Evolutionary conservation across 1,140 invertebrate genomes (phyloP).

Genomic region (Heliconius himera): DNA sequence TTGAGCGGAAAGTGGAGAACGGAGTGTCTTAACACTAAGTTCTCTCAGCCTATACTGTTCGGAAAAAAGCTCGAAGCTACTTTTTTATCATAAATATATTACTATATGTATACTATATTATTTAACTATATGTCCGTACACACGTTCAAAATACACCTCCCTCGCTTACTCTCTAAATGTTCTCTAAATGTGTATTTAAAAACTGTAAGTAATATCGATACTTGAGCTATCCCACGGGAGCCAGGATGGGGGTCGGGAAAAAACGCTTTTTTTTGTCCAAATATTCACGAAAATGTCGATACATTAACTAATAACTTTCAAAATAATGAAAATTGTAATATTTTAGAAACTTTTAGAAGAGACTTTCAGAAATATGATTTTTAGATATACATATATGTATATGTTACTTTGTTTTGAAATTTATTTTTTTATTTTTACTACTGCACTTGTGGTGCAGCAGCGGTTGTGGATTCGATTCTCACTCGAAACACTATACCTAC

Average conservation of each 20-base stretch:
- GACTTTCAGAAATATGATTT: background rate
- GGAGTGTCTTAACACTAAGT: too few species aligned
- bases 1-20: too few species aligned
- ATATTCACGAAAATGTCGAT: slow-evolving; percentile 4
- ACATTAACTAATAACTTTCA: background rate
- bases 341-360: background rate
- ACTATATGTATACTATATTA: too few species aligned
- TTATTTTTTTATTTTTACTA: too few species aligned
- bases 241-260: background rate
- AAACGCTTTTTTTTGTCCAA: slow-evolving; percentile 1
- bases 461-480: too few species aligned
- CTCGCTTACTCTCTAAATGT: background rate
- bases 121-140: too few species aligned
- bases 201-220: slow-evolving; percentile 10
- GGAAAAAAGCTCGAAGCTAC: too few species aligned
- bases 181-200: slow-evolving; percentile 1
- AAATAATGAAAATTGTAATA: background rate
- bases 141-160: background rate
- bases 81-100: too few species aligned
- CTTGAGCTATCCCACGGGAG: background rate
- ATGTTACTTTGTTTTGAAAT: too few species aligned
- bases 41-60: too few species aligned
- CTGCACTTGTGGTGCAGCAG: too few species aligned
- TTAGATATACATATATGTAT: background rate
- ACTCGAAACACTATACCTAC: too few species aligned